Percentiles rank a stretch among this genome's conserved stretches.
Evolutionary conservation across 1,140 invertebrate genomes (phyloP).

Genomic region (Achroia grisella): DNA sequence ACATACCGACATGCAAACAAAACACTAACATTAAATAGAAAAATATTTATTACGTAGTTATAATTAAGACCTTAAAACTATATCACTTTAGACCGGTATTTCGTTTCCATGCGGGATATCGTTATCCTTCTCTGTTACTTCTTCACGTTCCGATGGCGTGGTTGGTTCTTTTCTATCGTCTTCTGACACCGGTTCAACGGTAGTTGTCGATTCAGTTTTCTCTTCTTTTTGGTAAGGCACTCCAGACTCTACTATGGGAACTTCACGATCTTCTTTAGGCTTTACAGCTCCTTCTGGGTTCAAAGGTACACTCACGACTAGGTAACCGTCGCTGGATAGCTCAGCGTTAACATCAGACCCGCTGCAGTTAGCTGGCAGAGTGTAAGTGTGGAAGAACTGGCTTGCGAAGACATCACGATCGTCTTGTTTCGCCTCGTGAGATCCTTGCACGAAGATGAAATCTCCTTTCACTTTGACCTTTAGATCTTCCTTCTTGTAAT

Average conservation of each 20-base stretch:
- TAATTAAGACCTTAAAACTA: constrained; percentile 14
- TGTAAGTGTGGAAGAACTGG: constrained; percentile 65
- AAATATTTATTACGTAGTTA: constrained; percentile 13
- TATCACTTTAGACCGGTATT: constrained; percentile 52
- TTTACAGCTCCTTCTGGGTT: constrained; percentile 16
- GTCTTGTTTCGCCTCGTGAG: constrained; percentile 51
- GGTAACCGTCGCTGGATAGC: constrained; percentile 34
- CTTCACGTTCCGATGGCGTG: constrained; percentile 37
- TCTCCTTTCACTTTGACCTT: constrained; percentile 56
- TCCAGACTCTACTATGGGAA: constrained; percentile 44
- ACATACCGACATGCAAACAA: constrained; percentile 10
- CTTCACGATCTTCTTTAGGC: constrained; percentile 32
- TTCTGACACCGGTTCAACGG: constrained; percentile 9
- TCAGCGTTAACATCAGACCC: constrained; percentile 41
- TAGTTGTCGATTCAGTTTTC: constrained; percentile 5
- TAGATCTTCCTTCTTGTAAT: constrained; percentile 52
- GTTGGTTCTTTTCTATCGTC: constrained; percentile 38
- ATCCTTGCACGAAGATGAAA: constrained; percentile 57
- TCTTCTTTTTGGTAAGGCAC: constrained; percentile 29
- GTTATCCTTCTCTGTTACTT: constrained; percentile 47
- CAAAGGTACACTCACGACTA: constrained; percentile 40
- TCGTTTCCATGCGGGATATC: constrained; percentile 51
- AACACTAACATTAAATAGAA: constrained; percentile 12
- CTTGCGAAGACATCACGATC: constrained; percentile 53
- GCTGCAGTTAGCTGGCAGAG: constrained; percentile 42